Conservation (phyloP, 1,140 invertebrate genomes). For the Aphidius gifuensis region DNA sequence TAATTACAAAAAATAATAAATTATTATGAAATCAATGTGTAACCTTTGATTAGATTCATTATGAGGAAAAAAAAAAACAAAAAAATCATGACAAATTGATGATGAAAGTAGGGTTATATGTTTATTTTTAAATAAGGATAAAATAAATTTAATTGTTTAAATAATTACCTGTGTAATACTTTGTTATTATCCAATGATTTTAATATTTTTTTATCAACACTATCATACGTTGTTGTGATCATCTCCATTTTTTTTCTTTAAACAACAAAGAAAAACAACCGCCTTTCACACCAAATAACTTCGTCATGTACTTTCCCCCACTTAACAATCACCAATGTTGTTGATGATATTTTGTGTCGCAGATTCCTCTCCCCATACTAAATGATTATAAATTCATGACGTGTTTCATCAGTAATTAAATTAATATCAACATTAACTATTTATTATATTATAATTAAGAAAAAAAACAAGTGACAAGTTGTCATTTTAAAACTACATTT, state of each 20-base stretch:
- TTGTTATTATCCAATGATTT: conserved; percentile 20
- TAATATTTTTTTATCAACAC: conserved; percentile 25
- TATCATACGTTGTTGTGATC: conserved; percentile 21
- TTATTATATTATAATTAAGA: no score
- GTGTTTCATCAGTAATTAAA: no score
- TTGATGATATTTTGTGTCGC: no score
- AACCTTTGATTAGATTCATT: no score
- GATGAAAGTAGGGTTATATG: not conserved
- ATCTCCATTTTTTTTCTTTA: conserved; percentile 28
- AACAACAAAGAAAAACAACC: not conserved
- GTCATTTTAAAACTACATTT: no score
- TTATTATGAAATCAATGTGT: not conserved
- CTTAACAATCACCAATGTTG: no score
- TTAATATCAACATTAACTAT: no score
- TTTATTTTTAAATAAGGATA: not conserved
- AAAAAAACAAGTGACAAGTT: no score
- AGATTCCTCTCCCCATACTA: not conserved
- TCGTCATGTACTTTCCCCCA: no score
- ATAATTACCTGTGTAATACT: conserved; percentile 28
- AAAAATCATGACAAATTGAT: no score
- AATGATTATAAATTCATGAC: no score
- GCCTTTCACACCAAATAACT: not conserved
- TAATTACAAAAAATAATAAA: not conserved
- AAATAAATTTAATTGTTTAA: not conserved
- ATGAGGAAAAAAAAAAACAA: no score